A percentile compares a stretch with the other conserved stretches of the same genome.
Evolutionary conservation across 1,140 invertebrate species (phyloP).

Genomic region (Dreissena polymorpha): DNA sequence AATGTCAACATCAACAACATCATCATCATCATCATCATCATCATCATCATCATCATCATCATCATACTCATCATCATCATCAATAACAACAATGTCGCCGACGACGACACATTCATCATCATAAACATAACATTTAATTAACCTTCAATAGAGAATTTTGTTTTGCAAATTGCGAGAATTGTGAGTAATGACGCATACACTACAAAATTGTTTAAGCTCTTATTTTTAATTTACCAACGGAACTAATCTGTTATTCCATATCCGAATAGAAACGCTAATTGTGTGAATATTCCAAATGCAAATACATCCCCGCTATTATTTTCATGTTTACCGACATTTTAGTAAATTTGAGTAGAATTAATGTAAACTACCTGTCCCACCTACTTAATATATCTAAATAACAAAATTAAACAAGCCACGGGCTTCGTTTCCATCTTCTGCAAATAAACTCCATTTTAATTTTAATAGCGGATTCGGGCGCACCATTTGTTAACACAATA

Average conservation of each 20-base stretch:
- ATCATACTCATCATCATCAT: no score
- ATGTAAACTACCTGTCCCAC: slow-evolving; percentile 44
- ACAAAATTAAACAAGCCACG: slow-evolving; percentile 51
- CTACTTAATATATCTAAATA: slow-evolving; percentile 54
- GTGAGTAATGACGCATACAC: no score
- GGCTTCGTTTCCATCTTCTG: slow-evolving; percentile 4
- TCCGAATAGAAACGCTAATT: background rate
- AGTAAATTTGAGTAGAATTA: slow-evolving; percentile 52
- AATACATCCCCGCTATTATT: slow-evolving; percentile 29
- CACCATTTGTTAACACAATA: slow-evolving; percentile 20
- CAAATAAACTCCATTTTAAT: slow-evolving; percentile 26
- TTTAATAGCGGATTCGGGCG: background rate
- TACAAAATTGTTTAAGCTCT: no score
- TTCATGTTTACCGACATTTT: slow-evolving; percentile 48
- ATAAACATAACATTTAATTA: no score
- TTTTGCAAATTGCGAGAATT: no score
- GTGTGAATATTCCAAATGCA: slow-evolving; percentile 7
- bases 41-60: no score
- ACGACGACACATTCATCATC: no score
- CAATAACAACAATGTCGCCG: no score
- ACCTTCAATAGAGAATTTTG: no score
- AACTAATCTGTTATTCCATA: slow-evolving; percentile 37
- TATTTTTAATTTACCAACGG: background rate
- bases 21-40: no score
- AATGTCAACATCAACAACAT: no score